Evolutionary conservation across 2,797 vertebrate species (phyloP).

Genomic region (Catamblyrhynchus diadema): DNA sequence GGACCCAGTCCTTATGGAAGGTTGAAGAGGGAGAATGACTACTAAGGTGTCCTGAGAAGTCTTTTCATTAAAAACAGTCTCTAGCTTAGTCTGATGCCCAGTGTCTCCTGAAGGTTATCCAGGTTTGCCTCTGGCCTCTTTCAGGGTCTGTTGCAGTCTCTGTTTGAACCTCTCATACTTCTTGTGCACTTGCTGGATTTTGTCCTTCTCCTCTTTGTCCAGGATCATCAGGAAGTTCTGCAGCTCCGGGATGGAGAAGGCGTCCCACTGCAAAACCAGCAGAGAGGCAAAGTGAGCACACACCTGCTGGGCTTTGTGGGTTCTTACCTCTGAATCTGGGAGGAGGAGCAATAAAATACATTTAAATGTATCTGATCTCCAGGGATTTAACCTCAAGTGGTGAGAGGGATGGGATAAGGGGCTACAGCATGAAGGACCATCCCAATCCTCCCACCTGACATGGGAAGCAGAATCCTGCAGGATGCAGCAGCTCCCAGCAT

Average conservation of each 20-base stretch:
- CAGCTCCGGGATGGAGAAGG: conserved; percentile 93
- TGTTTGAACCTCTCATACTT: conserved; percentile 85
- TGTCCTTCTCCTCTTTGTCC: conserved; percentile 90
- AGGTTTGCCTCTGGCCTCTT: conserved; percentile 83
- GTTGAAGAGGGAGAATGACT: not conserved
- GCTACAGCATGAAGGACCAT: not conserved
- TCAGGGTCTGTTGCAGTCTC: conserved; percentile 84
- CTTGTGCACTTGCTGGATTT: conserved; percentile 84
- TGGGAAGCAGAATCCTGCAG: rapidly evolving
- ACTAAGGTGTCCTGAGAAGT: conserved; percentile 73
- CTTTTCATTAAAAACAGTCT: conserved; percentile 62
- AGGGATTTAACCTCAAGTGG: not conserved
- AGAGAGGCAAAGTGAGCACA: not conserved
- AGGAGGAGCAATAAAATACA: not conserved
- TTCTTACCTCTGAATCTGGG: not conserved
- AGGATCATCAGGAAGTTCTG: conserved; percentile 96
- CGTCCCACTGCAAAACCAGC: conserved; percentile 85
- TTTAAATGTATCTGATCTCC: not conserved
- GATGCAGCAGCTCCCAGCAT: not conserved
- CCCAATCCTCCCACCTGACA: not conserved
- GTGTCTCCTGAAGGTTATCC: conserved; percentile 67
- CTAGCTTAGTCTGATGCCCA: conserved; percentile 38
- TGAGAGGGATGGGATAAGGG: not conserved
- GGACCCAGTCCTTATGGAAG: not conserved
- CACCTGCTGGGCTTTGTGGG: not conserved